Evolutionary conservation across 2,888 invertebrate species (phyloP).

Genomic region (Hipparchia semele): DNA sequence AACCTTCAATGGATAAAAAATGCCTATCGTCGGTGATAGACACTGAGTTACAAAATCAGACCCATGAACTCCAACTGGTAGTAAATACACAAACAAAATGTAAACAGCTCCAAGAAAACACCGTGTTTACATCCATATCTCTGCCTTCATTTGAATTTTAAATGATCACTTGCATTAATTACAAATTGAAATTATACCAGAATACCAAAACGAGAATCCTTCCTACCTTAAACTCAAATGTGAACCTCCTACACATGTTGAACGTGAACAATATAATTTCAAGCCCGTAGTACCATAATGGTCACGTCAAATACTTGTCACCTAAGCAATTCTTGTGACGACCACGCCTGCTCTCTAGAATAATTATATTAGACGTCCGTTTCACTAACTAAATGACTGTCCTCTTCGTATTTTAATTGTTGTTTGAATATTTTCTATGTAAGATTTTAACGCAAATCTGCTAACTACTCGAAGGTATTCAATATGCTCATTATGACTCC

Average conservation of each 20-base stretch:
- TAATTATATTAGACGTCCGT: constrained; percentile 26
- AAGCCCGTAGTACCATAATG: not conserved
- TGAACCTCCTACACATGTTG: constrained; percentile 12
- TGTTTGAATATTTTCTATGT: not conserved
- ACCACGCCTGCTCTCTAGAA: constrained; percentile 24
- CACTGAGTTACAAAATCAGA: too few species aligned
- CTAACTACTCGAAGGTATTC: too few species aligned
- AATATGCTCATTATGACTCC: too few species aligned
- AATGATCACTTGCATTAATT: not conserved
- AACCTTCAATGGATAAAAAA: too few species aligned
- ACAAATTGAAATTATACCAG: constrained; percentile 7
- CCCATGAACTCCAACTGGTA: too few species aligned
- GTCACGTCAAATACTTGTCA: not conserved
- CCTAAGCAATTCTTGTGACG: constrained; percentile 33
- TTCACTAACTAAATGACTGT: constrained; percentile 27
- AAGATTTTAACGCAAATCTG: not conserved
- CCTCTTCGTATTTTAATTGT: constrained; percentile 27
- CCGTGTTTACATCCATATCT: constrained; percentile 1
- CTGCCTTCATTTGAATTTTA: constrained; percentile 5
- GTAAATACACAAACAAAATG: not conserved
- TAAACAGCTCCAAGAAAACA: constrained; percentile 3
- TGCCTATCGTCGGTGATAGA: too few species aligned
- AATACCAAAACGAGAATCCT: constrained; percentile 5
- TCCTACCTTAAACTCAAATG: not conserved
- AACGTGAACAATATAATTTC: constrained; percentile 19